These are phyloP conservation scores for Ceratoteleas bidentatus DNA, from an alignment of 1,140 invertebrate genomes.

Conservation along the genomic window DNA sequence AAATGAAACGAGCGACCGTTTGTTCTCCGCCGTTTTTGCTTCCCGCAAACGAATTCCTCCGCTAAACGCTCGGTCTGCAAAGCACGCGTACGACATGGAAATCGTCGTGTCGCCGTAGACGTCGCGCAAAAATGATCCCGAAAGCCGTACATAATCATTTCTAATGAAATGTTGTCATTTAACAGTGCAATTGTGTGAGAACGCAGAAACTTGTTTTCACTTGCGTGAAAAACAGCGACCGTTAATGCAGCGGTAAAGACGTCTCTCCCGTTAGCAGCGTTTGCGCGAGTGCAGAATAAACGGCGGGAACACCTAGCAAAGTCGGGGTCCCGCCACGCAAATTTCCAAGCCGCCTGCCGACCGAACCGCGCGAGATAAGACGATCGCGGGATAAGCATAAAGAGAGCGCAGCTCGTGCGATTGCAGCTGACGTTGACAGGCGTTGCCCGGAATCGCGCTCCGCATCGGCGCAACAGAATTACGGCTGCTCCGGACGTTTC, in stretches of 20 bases:
- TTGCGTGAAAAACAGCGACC: conserved; percentile 81
- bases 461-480: conserved; percentile 23
- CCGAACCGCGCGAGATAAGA: conserved; percentile 37
- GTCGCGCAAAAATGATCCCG: conserved; percentile 30
- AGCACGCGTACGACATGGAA: conserved; percentile 33
- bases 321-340: conserved; percentile 51
- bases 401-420: conserved; percentile 27
- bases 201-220: conserved; percentile 80
- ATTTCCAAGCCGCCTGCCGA: conserved; percentile 45
- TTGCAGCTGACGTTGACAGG: conserved; percentile 57
- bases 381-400: conserved; percentile 44
- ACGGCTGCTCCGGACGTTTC: conserved; percentile 19
- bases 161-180: conserved; percentile 79
- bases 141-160: conserved; percentile 76
- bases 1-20: no score
- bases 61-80: no score
- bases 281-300: conserved; percentile 62
- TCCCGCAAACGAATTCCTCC: no score
- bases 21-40: no score
- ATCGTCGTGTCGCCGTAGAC: conserved; percentile 16
- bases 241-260: conserved; percentile 82
- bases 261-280: conserved; percentile 80
- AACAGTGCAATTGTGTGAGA: conserved; percentile 76
- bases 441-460: conserved; percentile 19
- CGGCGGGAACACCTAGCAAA: conserved; percentile 58